Evolutionary conservation across 2,888 invertebrate species (phyloP).

Genomic region (Callimorpha dominula): DNA sequence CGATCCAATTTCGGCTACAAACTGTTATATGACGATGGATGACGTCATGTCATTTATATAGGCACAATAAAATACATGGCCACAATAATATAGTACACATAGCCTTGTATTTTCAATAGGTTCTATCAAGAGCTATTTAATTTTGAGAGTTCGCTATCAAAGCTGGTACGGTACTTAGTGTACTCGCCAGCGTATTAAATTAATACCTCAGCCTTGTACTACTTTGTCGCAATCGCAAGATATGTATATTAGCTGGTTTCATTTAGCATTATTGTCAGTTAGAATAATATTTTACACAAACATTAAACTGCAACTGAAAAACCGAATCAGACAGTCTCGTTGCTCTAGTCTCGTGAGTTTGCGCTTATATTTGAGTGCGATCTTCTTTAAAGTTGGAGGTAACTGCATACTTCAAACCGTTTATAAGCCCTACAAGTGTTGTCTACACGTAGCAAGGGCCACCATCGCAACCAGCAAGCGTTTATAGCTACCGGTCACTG

Average conservation of each 20-base stretch:
- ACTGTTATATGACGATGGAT: neutral
- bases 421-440: too few species aligned
- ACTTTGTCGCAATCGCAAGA: neutral
- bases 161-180: neutral
- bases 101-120: neutral
- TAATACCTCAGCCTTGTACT: neutral
- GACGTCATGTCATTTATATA: neutral
- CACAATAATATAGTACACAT: neutral
- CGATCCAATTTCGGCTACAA: neutral
- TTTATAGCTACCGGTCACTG: too few species aligned
- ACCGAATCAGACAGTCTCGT: neutral
- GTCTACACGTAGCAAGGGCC: too few species aligned
- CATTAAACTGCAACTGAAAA: neutral
- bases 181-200: neutral
- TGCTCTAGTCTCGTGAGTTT: neutral
- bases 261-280: neutral
- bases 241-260: neutral
- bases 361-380: neutral
- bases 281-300: neutral
- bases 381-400: neutral
- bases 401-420: too few species aligned
- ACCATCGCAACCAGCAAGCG: too few species aligned
- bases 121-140: conserved; percentile 2
- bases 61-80: neutral
- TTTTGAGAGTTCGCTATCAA: neutral